These are phyloP conservation scores for Aphaenogaster ashmeadi DNA, from an alignment of 1,140 invertebrate species.

Conservation along the genomic window DNA sequence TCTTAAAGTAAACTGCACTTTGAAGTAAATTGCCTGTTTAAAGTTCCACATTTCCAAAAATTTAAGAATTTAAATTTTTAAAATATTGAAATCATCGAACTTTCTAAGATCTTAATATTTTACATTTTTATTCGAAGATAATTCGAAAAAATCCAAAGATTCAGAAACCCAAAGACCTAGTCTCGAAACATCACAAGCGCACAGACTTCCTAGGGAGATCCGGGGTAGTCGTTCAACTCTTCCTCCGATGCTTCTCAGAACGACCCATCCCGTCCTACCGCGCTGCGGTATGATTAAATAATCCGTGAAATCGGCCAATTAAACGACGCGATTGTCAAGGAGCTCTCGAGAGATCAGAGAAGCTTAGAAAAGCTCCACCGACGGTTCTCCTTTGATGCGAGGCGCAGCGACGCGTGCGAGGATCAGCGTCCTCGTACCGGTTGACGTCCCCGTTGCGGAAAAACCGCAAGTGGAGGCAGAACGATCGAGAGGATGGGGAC, in stretches of 20 bases:
- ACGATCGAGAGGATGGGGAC: conserved; percentile 59
- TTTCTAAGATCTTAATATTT: neutral
- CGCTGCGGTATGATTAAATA: conserved; percentile 70
- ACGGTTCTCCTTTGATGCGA: conserved; percentile 69
- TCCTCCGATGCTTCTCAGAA: conserved; percentile 3
- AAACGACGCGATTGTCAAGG: conserved; percentile 71
- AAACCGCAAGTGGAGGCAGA: conserved; percentile 46
- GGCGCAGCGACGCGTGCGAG: conserved; percentile 70
- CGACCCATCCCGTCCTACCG: neutral
- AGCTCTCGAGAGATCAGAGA: conserved; percentile 58
- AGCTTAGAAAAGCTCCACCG: conserved; percentile 48
- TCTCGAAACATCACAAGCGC: neutral
- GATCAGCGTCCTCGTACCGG: conserved; percentile 43
- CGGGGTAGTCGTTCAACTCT: neutral
- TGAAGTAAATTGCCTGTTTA: neutral
- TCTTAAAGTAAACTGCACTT: neutral
- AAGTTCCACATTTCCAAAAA: neutral
- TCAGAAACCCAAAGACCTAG: neutral
- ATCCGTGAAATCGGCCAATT: conserved; percentile 81
- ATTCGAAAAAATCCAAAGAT: neutral
- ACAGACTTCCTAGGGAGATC: neutral
- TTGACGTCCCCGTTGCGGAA: conserved; percentile 66
- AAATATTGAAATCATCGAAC: neutral
- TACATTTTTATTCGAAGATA: neutral
- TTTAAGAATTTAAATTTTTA: neutral